These are phyloP conservation scores for Drosophila meridiana DNA, from an alignment of 2,888 invertebrate species.

Conservation along the genomic window DNA sequence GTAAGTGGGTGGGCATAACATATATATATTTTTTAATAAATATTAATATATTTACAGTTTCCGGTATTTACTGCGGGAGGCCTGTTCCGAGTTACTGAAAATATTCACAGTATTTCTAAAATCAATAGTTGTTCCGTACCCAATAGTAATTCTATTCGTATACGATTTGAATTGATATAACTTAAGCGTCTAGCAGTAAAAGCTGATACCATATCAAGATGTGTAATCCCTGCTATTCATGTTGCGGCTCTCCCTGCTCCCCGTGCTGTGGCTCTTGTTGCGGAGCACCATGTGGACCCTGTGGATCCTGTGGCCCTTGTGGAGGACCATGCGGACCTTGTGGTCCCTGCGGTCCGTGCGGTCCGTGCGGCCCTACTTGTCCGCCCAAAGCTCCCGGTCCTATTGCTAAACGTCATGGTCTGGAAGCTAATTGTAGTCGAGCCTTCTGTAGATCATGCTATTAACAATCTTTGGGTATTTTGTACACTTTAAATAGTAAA, in stretches of 20 bases:
- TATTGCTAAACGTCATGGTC: slow-evolving; percentile 15
- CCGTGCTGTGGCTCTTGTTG: slow-evolving; percentile 37
- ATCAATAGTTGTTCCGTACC: slow-evolving; percentile 4
- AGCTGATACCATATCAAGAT: slow-evolving; percentile 24
- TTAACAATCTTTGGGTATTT: neutral
- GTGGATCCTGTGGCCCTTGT: slow-evolving; percentile 29
- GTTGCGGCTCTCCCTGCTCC: slow-evolving; percentile 28
- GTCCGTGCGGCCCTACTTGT: slow-evolving; percentile 10
- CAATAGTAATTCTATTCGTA: neutral
- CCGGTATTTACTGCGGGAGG: neutral
- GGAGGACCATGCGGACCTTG: slow-evolving; percentile 30
- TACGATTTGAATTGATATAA: neutral
- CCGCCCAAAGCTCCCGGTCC: neutral
- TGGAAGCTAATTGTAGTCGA: slow-evolving; percentile 9
- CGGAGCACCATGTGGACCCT: slow-evolving; percentile 17
- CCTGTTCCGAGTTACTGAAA: neutral
- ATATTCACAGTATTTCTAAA: slow-evolving; percentile 2
- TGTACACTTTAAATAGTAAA: neutral
- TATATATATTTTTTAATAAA: neutral
- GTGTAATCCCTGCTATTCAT: slow-evolving; percentile 50
- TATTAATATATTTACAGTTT: neutral
- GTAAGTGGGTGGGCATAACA: neutral
- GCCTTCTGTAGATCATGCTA: slow-evolving; percentile 14
- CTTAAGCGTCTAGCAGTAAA: neutral
- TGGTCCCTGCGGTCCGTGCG: slow-evolving; percentile 19